Evolutionary conservation across 2,113 vertebrate species (phyloP).

Genomic region (Phycodurus eques): DNA sequence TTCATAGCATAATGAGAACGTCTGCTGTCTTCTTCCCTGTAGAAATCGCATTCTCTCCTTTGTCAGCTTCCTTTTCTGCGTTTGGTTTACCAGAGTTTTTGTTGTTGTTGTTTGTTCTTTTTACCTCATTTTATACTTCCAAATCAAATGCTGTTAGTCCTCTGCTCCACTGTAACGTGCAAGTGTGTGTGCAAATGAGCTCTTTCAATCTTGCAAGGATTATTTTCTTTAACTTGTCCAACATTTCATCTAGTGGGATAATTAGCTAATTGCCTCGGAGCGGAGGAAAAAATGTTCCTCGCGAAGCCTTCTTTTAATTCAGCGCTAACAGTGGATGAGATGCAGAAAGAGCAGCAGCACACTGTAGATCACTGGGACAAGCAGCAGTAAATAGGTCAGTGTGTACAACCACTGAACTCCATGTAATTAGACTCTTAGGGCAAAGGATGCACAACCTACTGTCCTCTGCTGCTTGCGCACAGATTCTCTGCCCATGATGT

Average conservation of each 20-base stretch:
- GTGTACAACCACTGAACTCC: constrained; percentile 40
- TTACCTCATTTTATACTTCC: background rate
- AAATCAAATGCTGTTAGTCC: background rate
- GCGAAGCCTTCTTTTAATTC: constrained; percentile 12
- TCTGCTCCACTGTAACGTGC: background rate
- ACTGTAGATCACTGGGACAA: constrained; percentile 19
- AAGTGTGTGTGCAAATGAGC: background rate
- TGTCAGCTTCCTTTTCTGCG: background rate
- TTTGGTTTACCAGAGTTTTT: background rate
- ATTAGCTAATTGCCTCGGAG: constrained; percentile 4
- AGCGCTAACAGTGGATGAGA: constrained; percentile 6
- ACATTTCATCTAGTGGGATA: constrained; percentile 22
- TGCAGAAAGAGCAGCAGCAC: constrained; percentile 11
- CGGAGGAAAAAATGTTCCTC: background rate
- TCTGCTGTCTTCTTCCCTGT: no score
- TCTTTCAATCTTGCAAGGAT: background rate
- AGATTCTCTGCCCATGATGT: constrained; percentile 22
- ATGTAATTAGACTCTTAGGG: constrained; percentile 44
- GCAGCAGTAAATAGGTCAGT: constrained; percentile 50
- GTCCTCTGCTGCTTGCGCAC: constrained; percentile 19
- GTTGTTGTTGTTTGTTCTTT: background rate
- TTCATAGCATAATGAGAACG: no score
- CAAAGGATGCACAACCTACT: constrained; percentile 37
- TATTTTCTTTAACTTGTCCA: constrained; percentile 12
- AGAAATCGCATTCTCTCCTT: no score